Evolutionary conservation across 2,888 invertebrate species (phyloP), one percentile per base, ranked within the genome.

Genomic region (Anoncus sp.): DNA sequence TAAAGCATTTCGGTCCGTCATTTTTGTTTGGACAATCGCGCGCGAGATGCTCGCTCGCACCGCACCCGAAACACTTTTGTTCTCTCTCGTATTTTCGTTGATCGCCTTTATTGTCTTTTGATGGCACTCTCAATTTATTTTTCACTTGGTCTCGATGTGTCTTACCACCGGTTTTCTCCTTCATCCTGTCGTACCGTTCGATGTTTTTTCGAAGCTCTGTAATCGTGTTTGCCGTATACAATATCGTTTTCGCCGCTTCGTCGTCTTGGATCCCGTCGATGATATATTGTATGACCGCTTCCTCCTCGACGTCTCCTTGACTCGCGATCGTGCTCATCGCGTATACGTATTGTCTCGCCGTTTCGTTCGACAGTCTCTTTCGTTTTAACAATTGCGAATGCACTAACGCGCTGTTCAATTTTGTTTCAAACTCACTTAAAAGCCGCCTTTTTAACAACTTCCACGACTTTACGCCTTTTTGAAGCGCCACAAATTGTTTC

Each of bases 281-380:
- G 22, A 76, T 75, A 18, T 79, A 77, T 31, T 79, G 73, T 5
- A 79, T 59, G 14, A 67, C 18, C 1, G 73, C 63, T 18, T 76
- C 70, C 9, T 70, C 22, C 20, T 79, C 76, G 12, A 79, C 55
- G 7, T 74, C 45, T 0, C 66, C 77, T 22, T 83, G 80, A 12
- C 69, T 75, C 1, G 80, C 84, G 1, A 81, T 75, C 20, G 79
- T 75, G n/a, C 76, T 35, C 57, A 83, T 65, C 0, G 75, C 69
- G 24, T 81, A 82, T 3, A 80, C 47, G 31, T 80, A 83, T 24
- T 77, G 78, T 12, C 80, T 72, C 12, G 77, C 69, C 14, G 69
- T 72, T 67, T 72, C 77, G 14, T 62, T 47, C 12, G 20, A 6
- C 51, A 63, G 43, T 18, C 80, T 60, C 22, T 67, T 81, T 7